Base-by-base conservation (phyloP, 37 sponge, comb jelly and placozoan genomes). In the Aplysina aerophoba region DNA sequence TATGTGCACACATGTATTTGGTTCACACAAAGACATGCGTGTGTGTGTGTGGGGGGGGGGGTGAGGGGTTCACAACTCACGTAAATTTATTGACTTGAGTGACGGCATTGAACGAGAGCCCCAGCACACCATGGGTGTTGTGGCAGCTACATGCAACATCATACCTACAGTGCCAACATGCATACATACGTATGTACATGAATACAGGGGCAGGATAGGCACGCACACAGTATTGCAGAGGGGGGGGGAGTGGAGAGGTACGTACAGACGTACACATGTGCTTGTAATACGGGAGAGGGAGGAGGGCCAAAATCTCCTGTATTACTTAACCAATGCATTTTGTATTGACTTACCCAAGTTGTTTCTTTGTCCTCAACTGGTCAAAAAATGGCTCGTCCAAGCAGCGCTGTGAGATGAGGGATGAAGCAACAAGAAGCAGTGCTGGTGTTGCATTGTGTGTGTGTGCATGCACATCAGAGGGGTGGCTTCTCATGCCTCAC, bases 331-430 rank as follows among this genome's bases (percentile, higher is more conserved):
- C n/a, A n/a, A n/a, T n/a, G n/a, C n/a, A n/a, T n/a, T n/a, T n/a
- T 8, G 3, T 44, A 50, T 21, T 1, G 6, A 38, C 86, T 73
- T 79, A 94, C 94, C 94, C 94, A 22, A 94, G 64, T 34, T 94
- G 94, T 35, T 88, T 53, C 67, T 94, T 90, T 38, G 94, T 94
- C 65, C 94, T 88, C 69, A 94, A 81, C 4, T n/a, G 25, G 72
- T 94, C 91, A 91, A 90, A 94, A n/a, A 88, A 88, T 19, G 91
- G 91, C 72, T 94, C 94, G 1, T 88, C 55, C 87, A 94, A 84
- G 59, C 85, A 88, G 21, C 39, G 41, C 94, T 93, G 64, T 3
- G 34, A 33, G 57, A 19, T 62, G 0, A 81, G 20, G 35, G 59
- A 67, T n/a, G n/a, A 24, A 1, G 72, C 28, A n/a, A 57, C 37